Conservation (phyloP, 2,113 vertebrate genomes). For the Sprattus sprattus region DNA sequence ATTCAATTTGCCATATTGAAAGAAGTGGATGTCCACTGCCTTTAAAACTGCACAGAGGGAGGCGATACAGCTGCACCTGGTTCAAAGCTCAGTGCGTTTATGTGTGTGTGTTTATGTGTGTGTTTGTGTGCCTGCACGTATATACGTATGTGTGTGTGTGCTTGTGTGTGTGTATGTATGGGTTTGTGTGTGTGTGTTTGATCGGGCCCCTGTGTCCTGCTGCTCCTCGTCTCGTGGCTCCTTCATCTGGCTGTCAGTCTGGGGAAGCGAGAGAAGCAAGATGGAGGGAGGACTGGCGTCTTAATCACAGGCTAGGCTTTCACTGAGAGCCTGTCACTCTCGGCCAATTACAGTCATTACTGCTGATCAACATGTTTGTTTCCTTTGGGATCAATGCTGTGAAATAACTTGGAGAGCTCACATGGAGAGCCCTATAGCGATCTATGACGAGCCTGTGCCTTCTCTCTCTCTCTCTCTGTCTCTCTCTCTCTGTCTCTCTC, state of each 20-base stretch:
- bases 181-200: not conserved
- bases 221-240: not conserved
- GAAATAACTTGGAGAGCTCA: conserved; percentile 43
- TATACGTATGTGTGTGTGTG: not conserved
- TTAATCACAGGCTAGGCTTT: conserved; percentile 55
- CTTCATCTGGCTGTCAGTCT: conserved; percentile 20
- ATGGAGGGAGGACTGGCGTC: conserved; percentile 40
- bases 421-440: conserved; percentile 47
- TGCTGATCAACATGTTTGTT: conserved; percentile 74
- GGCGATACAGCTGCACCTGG: too few relatives aligned
- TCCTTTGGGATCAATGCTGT: conserved; percentile 71
- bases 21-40: too few relatives aligned
- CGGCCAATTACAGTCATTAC: conserved; percentile 73
- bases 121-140: not conserved
- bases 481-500: not conserved
- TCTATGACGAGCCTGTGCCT: not conserved
- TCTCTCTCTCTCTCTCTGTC: not conserved
- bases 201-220: not conserved
- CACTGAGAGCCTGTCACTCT: conserved; percentile 40
- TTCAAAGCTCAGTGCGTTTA: too few relatives aligned
- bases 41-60: too few relatives aligned
- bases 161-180: not conserved
- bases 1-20: too few relatives aligned
- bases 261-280: not conserved
- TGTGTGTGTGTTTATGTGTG: not conserved